These are phyloP conservation scores for Polyommatus icarus DNA, from an alignment of 2,888 invertebrate species.

Conservation along the genomic window DNA sequence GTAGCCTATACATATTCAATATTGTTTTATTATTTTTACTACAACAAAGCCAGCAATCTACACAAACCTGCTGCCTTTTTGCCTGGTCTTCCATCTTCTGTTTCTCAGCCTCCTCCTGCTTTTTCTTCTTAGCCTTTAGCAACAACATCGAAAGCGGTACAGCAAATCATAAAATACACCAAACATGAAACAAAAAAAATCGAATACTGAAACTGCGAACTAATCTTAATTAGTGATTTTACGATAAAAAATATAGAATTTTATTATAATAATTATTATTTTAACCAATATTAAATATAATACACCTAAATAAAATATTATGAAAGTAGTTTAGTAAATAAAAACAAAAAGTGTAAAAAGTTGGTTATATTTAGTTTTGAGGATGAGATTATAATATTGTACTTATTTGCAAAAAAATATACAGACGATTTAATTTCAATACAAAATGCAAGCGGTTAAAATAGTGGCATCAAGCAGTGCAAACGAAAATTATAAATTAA, in stretches of 20 bases:
- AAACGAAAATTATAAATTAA: background rate
- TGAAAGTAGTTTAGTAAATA: background rate
- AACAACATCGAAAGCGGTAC: conserved; percentile 78
- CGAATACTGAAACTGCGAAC: conserved; percentile 35
- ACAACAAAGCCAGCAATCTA: background rate
- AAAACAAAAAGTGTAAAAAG: background rate
- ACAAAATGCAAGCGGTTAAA: conserved; percentile 3
- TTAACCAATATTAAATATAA: background rate
- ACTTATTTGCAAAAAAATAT: background rate
- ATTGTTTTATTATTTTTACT: background rate
- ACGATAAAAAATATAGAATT: background rate
- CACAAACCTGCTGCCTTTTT: conserved; percentile 90
- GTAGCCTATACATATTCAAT: background rate
- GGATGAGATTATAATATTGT: background rate
- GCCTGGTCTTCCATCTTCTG: conserved; percentile 91
- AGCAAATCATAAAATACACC: conserved; percentile 45
- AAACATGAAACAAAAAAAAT: conserved; percentile 74
- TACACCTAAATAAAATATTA: background rate
- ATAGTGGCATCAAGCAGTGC: background rate
- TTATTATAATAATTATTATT: background rate
- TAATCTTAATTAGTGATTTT: background rate
- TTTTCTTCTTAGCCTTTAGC: conserved; percentile 89
- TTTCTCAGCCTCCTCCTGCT: conserved; percentile 92
- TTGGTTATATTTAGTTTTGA: background rate
- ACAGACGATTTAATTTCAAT: background rate